A percentile compares a stretch with the other conserved stretches of the same genome.
Conservation (phyloP, 2,797 vertebrate species). For the Lycodopsis pacificus region DNA sequence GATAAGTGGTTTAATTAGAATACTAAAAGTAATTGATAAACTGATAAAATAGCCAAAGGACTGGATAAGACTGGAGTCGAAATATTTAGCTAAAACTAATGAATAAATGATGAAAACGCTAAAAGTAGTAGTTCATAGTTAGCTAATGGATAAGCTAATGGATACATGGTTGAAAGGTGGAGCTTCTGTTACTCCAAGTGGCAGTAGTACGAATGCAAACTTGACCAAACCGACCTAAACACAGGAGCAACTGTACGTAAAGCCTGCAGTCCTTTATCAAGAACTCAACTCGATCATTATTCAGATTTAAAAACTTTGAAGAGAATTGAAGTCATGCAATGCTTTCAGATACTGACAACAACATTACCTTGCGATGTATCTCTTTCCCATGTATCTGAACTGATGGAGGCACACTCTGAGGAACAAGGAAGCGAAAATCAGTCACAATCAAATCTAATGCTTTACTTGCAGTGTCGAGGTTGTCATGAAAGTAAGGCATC, state of each 20-base stretch:
- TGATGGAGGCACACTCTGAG: conserved; percentile 96
- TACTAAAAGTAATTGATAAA: neutral
- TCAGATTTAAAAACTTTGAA: neutral
- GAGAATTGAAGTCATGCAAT: neutral
- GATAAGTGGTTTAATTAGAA: neutral
- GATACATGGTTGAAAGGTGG: neutral
- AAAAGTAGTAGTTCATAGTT: neutral
- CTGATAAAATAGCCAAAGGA: neutral
- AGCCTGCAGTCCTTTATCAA: neutral
- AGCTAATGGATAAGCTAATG: neutral
- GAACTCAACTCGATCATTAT: neutral
- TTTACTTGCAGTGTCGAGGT: neutral
- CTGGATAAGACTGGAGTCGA: neutral
- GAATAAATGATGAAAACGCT: neutral
- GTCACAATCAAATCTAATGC: neutral
- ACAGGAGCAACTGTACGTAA: neutral
- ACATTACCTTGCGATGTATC: conserved; percentile 98
- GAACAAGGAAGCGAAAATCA: neutral
- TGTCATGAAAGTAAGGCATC: conserved; percentile 53
- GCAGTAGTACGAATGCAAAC: neutral
- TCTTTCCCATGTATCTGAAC: conserved; percentile 98
- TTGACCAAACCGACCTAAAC: neutral
- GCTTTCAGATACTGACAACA: conserved; percentile 60
- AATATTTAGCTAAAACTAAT: neutral
- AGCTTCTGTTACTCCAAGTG: neutral